Percentiles rank a stretch among this genome's conserved stretches.
phyloP scores from a whole-genome alignment of 2,113 vertebrate species.

The Leptobrachium ailaonicum region DNA sequence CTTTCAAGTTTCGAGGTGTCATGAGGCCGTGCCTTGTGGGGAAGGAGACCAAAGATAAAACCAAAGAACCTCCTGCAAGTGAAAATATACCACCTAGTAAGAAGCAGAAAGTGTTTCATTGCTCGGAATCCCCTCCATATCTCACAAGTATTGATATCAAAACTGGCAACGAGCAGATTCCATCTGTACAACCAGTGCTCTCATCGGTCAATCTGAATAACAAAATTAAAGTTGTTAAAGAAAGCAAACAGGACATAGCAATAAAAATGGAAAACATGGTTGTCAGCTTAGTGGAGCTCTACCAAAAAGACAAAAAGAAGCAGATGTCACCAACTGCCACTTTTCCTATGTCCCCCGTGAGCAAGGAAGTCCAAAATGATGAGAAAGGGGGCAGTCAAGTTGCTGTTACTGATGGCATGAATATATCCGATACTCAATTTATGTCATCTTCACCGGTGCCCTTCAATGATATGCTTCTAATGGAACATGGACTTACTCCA shows the following conservation, averaged over 20 bases:
- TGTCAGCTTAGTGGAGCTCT: slow-evolving; percentile 28
- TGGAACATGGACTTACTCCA: slow-evolving; percentile 44
- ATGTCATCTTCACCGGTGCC: slow-evolving; percentile 44
- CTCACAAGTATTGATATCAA: slow-evolving; percentile 56
- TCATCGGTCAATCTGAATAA: slow-evolving; percentile 60
- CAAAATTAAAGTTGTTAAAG: slow-evolving; percentile 48
- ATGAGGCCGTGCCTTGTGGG: slow-evolving; percentile 72
- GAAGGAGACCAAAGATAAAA: slow-evolving; percentile 69
- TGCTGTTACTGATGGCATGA: background rate
- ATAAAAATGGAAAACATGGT: slow-evolving; percentile 70
- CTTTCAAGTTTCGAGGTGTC: slow-evolving; percentile 87
- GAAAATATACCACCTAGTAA: slow-evolving; percentile 68
- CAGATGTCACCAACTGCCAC: slow-evolving; percentile 44
- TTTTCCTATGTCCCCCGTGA: slow-evolving; percentile 58
- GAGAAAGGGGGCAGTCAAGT: background rate
- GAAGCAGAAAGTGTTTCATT: slow-evolving; percentile 69
- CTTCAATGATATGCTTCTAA: background rate
- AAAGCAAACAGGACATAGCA: slow-evolving; percentile 55
- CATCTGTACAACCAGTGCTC: slow-evolving; percentile 56
- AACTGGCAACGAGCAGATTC: slow-evolving; percentile 48
- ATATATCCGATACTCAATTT: slow-evolving; percentile 49
- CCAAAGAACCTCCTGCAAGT: slow-evolving; percentile 20
- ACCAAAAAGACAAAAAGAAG: too few species aligned
- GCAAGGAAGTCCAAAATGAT: slow-evolving; percentile 54
- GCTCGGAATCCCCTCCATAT: slow-evolving; percentile 55